Conservation (phyloP, 2,797 vertebrate species). For the Myotis vivesi region DNA sequence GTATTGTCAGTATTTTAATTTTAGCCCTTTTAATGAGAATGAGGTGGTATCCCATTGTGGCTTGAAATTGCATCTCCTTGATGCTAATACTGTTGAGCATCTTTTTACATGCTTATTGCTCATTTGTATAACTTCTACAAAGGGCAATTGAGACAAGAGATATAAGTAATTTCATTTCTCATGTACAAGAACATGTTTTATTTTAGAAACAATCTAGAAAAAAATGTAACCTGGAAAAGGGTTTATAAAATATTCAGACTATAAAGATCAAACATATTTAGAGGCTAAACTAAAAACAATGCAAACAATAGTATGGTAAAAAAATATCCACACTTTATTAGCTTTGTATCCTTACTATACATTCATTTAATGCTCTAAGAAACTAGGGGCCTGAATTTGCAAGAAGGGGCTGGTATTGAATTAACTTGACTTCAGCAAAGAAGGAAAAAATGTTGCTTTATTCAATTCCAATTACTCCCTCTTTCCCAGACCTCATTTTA, state of each 20-base stretch:
- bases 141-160: not conserved
- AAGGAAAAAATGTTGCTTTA: not conserved
- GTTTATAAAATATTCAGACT: conserved; percentile 14
- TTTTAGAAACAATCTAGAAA: conserved; percentile 20
- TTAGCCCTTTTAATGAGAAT: not conserved
- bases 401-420: not conserved
- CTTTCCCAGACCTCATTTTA: conserved; percentile 58
- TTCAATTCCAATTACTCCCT: conserved; percentile 48
- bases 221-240: not conserved
- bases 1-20: conserved; percentile 9
- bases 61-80: not conserved
- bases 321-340: not conserved
- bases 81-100: not conserved
- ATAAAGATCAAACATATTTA: not conserved
- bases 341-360: not conserved
- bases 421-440: conserved; percentile 9
- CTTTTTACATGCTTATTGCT: not conserved
- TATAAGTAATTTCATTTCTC: not conserved
- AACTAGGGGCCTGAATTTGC: not conserved
- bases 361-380: not conserved
- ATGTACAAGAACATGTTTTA: not conserved
- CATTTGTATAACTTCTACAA: not conserved
- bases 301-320: not conserved
- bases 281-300: not conserved
- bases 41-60: not conserved